Evolutionary conservation across 2,888 invertebrate species (phyloP).

Genomic region (Oegoconia quadripuncta): DNA sequence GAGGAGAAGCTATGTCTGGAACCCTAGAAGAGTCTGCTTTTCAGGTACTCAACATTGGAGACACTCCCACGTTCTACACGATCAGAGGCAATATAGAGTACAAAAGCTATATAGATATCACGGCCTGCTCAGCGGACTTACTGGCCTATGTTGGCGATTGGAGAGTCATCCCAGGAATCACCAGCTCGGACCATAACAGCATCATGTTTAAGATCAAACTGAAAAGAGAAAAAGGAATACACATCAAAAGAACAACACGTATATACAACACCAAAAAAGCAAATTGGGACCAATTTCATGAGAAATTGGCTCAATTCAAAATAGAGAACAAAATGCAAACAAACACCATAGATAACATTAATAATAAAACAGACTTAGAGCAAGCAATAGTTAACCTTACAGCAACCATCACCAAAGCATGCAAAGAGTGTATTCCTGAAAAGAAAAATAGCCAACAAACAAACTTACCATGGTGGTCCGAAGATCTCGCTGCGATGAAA

Average conservation of each 20-base stretch:
- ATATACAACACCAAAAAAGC: too few species aligned
- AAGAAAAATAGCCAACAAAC: too few species aligned
- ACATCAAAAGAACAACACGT: too few species aligned
- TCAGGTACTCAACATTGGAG: constrained; percentile 8
- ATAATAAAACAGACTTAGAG: background rate
- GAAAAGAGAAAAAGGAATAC: too few species aligned
- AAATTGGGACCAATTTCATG: too few species aligned
- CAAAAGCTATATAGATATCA: background rate
- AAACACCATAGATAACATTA: background rate
- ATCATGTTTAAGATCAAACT: too few species aligned
- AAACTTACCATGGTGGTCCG: constrained; percentile 6
- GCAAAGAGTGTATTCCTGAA: background rate
- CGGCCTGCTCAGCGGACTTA: constrained; percentile 6
- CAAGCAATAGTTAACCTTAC: background rate
- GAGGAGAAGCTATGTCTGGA: constrained; percentile 13
- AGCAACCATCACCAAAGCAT: background rate
- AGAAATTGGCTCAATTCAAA: constrained; percentile 1
- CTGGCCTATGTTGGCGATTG: constrained; percentile 9
- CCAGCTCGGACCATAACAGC: too few species aligned
- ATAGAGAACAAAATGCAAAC: background rate
- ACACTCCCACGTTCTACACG: constrained; percentile 13
- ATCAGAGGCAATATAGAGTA: constrained; percentile 7
- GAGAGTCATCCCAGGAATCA: too few species aligned
- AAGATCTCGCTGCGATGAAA: constrained; percentile 1
- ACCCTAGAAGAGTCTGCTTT: constrained; percentile 2